Conservation (phyloP, 2,113 vertebrate species). For the Scytalopus superciliaris region DNA sequence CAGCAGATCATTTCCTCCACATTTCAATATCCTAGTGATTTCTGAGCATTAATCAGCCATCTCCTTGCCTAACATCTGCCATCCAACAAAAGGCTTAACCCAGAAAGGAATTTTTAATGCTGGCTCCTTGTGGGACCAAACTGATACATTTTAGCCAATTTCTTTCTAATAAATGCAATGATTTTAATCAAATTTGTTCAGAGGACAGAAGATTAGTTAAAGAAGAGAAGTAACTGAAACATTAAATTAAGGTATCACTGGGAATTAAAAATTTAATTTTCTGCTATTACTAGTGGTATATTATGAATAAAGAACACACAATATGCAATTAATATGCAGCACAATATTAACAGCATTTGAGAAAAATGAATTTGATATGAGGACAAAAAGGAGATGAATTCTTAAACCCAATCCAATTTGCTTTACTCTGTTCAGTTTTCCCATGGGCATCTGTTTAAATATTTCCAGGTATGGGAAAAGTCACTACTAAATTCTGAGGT, state of each 20-base stretch:
- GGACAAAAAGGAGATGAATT: constrained; percentile 51
- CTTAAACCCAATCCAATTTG: constrained; percentile 50
- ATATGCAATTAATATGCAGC: constrained; percentile 61
- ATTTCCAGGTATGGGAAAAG: background rate
- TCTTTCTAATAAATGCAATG: constrained; percentile 53
- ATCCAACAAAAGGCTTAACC: background rate
- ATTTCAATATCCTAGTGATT: background rate
- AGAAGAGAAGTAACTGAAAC: constrained; percentile 60
- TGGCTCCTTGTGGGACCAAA: constrained; percentile 2
- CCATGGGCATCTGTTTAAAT: background rate
- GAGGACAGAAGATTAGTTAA: constrained; percentile 70
- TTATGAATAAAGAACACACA: constrained; percentile 57
- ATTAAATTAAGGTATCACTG: constrained; percentile 67
- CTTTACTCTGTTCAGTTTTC: constrained; percentile 1
- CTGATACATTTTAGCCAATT: constrained; percentile 50
- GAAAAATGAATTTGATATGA: constrained; percentile 57
- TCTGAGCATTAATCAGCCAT: background rate
- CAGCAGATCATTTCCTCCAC: background rate
- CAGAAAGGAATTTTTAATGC: background rate
- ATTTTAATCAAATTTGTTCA: constrained; percentile 70
- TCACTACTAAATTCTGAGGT: background rate
- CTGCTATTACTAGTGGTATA: constrained; percentile 59
- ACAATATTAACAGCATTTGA: constrained; percentile 51
- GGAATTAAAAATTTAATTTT: constrained; percentile 72
- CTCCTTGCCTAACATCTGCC: background rate